phyloP scores from a whole-genome alignment of 1,140 invertebrate genomes.

The Halotydeus destructor region DNA sequence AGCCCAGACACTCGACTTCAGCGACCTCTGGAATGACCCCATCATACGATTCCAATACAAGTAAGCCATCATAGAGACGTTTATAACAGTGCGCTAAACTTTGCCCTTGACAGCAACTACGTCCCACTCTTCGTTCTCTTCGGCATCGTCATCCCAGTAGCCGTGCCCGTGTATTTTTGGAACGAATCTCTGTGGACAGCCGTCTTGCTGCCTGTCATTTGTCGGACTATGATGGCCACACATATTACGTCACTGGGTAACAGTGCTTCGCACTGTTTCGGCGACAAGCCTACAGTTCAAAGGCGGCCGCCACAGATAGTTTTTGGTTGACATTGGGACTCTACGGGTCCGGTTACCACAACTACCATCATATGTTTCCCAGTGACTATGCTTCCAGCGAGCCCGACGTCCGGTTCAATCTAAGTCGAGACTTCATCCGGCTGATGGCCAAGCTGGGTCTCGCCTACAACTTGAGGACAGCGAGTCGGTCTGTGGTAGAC shows the following conservation, averaged over 20 bases:
- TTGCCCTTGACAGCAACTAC: no score
- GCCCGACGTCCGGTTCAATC: no score
- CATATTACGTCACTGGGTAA: constrained; percentile 64
- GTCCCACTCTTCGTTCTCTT: constrained; percentile 48
- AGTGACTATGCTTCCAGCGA: constrained; percentile 30
- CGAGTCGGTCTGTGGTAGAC: no score
- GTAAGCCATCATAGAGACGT: no score
- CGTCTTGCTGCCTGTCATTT: background rate
- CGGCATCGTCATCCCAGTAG: constrained; percentile 64
- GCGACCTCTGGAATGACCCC: background rate
- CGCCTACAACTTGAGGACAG: no score
- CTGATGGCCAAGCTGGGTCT: no score
- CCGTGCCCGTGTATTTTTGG: constrained; percentile 62
- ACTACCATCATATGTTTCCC: constrained; percentile 35
- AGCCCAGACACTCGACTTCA: constrained; percentile 42
- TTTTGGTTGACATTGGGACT: no score
- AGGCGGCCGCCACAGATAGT: constrained; percentile 31
- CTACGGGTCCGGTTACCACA: constrained; percentile 34
- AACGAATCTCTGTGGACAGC: constrained; percentile 39
- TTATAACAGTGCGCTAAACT: no score
- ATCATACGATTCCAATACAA: background rate
- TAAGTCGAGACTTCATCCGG: no score
- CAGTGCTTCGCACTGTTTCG: constrained; percentile 29
- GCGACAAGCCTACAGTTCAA: constrained; percentile 53
- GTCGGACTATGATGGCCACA: constrained; percentile 24